Evolutionary conservation across 2,888 invertebrate species (phyloP).

Genomic region (Eulithis prunata): DNA sequence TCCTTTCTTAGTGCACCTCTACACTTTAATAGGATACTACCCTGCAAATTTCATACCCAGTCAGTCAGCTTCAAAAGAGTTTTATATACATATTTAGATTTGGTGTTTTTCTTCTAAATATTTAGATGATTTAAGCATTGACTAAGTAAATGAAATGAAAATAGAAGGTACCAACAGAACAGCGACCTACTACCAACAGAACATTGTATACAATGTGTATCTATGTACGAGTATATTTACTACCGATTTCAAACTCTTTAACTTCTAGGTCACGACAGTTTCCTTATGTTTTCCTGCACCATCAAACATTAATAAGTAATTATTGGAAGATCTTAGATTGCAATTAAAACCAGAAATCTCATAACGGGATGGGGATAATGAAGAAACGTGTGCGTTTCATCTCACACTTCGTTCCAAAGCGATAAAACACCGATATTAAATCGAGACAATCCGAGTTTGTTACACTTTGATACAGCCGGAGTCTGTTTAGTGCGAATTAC

Average conservation of each 20-base stretch:
- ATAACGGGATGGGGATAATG: constrained; percentile 49
- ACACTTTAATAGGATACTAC: too few relatives aligned
- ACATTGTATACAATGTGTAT: too few relatives aligned
- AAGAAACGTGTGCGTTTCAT: constrained; percentile 62
- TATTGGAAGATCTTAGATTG: constrained; percentile 14
- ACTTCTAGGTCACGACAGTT: constrained; percentile 4
- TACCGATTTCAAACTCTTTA: not conserved
- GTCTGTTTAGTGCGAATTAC: not conserved
- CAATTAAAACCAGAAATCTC: constrained; percentile 34
- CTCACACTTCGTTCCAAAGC: constrained; percentile 66
- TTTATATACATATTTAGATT: too few relatives aligned
- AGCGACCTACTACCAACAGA: not conserved
- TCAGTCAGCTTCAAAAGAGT: too few relatives aligned
- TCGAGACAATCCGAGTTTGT: constrained; percentile 23
- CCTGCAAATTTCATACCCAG: too few relatives aligned
- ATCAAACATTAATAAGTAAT: constrained; percentile 27
- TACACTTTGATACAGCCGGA: constrained; percentile 24
- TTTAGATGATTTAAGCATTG: too few relatives aligned
- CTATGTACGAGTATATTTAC: not conserved
- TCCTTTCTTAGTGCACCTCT: too few relatives aligned
- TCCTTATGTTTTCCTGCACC: constrained; percentile 21
- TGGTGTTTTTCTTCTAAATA: too few relatives aligned
- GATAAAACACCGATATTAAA: constrained; percentile 58
- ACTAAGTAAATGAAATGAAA: not conserved
- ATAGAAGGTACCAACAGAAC: too few relatives aligned